Evolutionary conservation across 2,888 invertebrate genomes (phyloP).

Genomic region (Eudemis profundana): DNA sequence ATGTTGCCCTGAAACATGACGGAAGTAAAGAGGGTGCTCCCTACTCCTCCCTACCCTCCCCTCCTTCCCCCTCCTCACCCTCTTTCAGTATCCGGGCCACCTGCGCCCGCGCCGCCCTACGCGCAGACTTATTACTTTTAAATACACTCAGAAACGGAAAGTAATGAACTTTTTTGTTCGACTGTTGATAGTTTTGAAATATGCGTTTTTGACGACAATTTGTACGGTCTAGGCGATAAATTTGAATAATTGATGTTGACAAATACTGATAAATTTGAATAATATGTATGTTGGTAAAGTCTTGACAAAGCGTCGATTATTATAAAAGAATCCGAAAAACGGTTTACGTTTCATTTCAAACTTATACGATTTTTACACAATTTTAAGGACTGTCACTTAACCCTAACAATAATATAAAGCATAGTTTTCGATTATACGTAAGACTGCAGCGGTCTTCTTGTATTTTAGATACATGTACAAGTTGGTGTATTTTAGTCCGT

Average conservation of each 20-base stretch:
- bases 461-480: no score
- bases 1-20: constrained; percentile 29
- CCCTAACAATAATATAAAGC: no score
- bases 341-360: no score
- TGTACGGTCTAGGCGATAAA: constrained; percentile 19
- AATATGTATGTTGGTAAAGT: no score
- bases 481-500: neutral
- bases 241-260: neutral
- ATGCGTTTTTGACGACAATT: constrained; percentile 59
- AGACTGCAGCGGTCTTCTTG: no score
- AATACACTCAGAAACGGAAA: constrained; percentile 71
- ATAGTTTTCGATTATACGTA: no score
- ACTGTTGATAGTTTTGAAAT: constrained; percentile 61
- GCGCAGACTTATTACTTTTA: constrained; percentile 75
- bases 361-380: no score
- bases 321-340: no score
- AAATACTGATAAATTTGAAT: no score
- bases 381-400: no score
- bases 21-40: constrained; percentile 41
- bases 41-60: constrained; percentile 43
- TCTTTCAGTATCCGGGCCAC: constrained; percentile 82
- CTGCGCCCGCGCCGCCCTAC: constrained; percentile 72
- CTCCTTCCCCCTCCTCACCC: constrained; percentile 49
- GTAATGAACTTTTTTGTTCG: constrained; percentile 73
- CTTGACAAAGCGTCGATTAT: no score